A percentile compares a stretch with the other conserved stretches of the same genome.
phyloP scores from a whole-genome alignment of 2,113 vertebrate species.

The Aspiorhynchus laticeps region DNA sequence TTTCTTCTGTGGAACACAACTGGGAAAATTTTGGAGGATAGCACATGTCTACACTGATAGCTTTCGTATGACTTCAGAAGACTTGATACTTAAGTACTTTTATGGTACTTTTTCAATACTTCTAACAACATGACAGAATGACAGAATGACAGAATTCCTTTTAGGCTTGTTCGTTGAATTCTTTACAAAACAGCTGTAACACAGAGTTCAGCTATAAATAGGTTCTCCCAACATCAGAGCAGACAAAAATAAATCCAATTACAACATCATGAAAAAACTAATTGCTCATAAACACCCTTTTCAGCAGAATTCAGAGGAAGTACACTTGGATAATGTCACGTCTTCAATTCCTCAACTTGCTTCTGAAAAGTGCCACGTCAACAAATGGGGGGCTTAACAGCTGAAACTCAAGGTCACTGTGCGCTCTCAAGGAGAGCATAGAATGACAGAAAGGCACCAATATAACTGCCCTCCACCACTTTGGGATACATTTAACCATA shows the following conservation, averaged over 20 bases:
- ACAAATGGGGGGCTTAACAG: conserved; percentile 22
- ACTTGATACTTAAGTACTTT: neutral
- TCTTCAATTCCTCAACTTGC: conserved; percentile 35
- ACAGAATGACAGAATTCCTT: neutral
- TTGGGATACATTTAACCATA: conserved; percentile 47
- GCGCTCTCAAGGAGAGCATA: conserved; percentile 40
- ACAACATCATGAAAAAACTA: conserved; percentile 20
- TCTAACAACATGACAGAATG: neutral
- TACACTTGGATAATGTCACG: conserved; percentile 35
- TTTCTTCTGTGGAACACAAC: neutral
- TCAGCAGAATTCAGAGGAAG: conserved; percentile 47
- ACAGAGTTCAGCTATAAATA: neutral
- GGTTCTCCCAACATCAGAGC: neutral
- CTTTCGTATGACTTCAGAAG: neutral
- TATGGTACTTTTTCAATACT: neutral
- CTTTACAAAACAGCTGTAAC: neutral
- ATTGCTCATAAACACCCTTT: conserved; percentile 28
- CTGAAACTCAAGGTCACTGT: conserved; percentile 49
- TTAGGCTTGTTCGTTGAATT: neutral
- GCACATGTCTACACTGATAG: neutral
- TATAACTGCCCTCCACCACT: conserved; percentile 13
- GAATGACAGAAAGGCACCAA: conserved; percentile 33
- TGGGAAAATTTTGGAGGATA: neutral
- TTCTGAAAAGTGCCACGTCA: conserved; percentile 47
- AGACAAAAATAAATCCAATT: conserved; percentile 29